These are phyloP conservation scores for Poecilia latipinna DNA, from an alignment of 2,113 vertebrate genomes.

Conservation along the genomic window DNA sequence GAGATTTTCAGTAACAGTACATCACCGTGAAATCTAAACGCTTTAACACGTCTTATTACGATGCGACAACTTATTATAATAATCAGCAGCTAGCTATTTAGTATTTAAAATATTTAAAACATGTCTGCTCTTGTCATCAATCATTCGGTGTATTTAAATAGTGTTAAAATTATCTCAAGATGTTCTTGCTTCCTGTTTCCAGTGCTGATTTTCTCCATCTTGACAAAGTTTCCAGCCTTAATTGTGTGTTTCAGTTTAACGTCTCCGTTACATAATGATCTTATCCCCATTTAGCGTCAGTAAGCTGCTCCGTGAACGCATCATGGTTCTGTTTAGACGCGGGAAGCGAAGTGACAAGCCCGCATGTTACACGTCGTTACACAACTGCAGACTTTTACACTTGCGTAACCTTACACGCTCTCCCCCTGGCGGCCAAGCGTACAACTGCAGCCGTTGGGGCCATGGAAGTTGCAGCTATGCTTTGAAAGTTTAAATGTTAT, in stretches of 20 bases:
- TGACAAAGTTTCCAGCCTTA: not conserved
- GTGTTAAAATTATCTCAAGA: fast-evolving
- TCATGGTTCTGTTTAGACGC: fast-evolving
- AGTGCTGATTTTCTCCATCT: not conserved
- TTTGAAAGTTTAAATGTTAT: not conserved
- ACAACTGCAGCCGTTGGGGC: conserved; percentile 26
- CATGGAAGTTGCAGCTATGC: conserved; percentile 10
- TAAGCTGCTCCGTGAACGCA: not conserved
- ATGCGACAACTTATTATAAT: not conserved
- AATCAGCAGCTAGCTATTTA: not conserved
- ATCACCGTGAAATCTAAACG: fast-evolving
- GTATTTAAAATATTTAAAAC: not conserved
- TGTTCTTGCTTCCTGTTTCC: conserved; percentile 44
- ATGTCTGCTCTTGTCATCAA: fast-evolving
- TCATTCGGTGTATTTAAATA: no score
- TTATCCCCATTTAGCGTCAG: conserved; percentile 25
- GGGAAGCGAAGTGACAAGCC: not conserved
- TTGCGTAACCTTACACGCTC: conserved; percentile 70
- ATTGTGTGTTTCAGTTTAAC: conserved; percentile 20
- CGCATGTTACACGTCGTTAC: conserved; percentile 57
- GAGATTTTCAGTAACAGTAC: fast-evolving
- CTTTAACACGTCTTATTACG: not conserved
- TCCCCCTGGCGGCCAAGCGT: conserved; percentile 16
- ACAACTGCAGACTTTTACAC: conserved; percentile 67
- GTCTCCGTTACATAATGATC: conserved; percentile 37